Evolutionary conservation across 2,797 vertebrate species (phyloP).

Genomic region (Microchirus variegatus): DNA sequence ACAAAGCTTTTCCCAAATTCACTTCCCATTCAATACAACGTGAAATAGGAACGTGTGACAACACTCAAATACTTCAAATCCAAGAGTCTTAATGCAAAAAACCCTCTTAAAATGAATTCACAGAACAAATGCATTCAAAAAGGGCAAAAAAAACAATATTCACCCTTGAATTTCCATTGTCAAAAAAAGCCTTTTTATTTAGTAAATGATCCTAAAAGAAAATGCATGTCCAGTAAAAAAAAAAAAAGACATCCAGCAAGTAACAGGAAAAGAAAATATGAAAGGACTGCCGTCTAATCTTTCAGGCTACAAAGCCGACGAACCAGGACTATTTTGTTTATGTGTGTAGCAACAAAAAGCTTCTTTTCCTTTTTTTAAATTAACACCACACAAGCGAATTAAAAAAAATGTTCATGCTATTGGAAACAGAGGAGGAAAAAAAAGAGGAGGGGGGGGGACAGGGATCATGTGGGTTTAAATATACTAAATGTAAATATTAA

Average conservation of each 20-base stretch:
- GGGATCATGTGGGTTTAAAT: constrained; percentile 80
- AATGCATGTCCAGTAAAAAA: constrained; percentile 69
- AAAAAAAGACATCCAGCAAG: constrained; percentile 56
- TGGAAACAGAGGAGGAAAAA: constrained; percentile 59
- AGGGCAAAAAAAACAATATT: constrained; percentile 55
- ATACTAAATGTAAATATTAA: constrained; percentile 91
- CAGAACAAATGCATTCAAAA: constrained; percentile 62
- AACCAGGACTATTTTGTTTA: constrained; percentile 32
- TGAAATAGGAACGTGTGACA: constrained; percentile 55
- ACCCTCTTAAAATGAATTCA: constrained; percentile 40
- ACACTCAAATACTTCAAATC: constrained; percentile 60
- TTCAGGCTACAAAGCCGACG: constrained; percentile 41
- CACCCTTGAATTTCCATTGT: constrained; percentile 51
- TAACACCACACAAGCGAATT: constrained; percentile 86
- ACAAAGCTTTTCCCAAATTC: constrained; percentile 40
- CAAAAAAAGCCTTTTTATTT: constrained; percentile 62
- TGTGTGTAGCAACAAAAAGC: constrained; percentile 55
- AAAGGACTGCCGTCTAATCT: constrained; percentile 26
- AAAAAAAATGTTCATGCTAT: constrained; percentile 85
- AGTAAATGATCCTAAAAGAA: constrained; percentile 59
- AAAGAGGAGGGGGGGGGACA: constrained; percentile 41
- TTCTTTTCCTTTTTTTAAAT: constrained; percentile 75
- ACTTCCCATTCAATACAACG: constrained; percentile 64
- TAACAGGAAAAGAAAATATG: constrained; percentile 20
- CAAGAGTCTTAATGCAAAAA: constrained; percentile 39